Evolutionary conservation across 2,113 vertebrate genomes (phyloP), one percentile per base, ranked within the genome.

Genomic region (Peromyscus polionotus): DNA sequence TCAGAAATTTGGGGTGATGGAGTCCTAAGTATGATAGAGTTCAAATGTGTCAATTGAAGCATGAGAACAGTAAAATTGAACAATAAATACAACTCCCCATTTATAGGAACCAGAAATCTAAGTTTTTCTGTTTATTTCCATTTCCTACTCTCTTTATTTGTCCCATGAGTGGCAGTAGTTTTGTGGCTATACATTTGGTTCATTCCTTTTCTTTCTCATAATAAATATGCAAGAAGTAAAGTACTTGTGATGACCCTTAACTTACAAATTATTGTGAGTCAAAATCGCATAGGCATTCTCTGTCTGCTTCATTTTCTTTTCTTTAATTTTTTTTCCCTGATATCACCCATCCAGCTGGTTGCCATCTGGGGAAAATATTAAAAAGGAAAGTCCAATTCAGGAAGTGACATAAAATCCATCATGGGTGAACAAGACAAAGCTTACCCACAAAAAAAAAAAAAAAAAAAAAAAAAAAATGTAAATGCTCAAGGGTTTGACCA

Each of bases 301-400:
- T 97, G 88, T 97, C 97, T 88, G 68, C 57, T 91, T 67, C 54
- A 90, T 77, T 17, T 87, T 79, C 17, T 84, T 16, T 16, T 77
- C 12, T 51, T 79, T 24, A 80, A 20, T 1, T 42, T 91, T 36
- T 93, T 85, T 54, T 90, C 42, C 68, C 91, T 97, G 96, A 73
- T 90, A 95, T 95, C 72, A 91, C 76, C 97, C 86, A 97, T 95
- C 93, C 48, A 48, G 93, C 96, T 97, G 70, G 85, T 90, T 88
- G 93, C 73, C 88, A 63, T 96, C 95, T 95, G 92, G 90, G 87
- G 88, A 54, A 94, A 92, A 94, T 92, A 93, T 83, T 83, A 97
- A 83, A 95, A 97, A 98, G 96, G 96, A 93, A 96, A 98, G 97
- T 98, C 73, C 13, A 33, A 68, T 96, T 98, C 97, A 97, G 1